phyloP scores from a whole-genome alignment of 2,113 vertebrate species.

The Hucho hucho region DNA sequence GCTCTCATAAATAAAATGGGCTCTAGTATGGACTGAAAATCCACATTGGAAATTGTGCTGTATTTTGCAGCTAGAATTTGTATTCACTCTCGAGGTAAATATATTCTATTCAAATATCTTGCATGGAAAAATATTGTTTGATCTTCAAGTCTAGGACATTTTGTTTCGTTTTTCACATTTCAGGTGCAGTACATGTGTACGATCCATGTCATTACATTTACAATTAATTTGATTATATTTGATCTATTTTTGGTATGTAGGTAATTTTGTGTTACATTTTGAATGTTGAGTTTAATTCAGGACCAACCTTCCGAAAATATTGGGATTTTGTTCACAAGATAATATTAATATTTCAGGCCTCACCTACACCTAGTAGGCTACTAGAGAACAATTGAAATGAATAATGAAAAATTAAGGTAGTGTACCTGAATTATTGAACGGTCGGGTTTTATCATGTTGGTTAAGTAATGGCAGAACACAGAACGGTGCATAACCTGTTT shows the following conservation, averaged over 20 bases:
- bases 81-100: not conserved
- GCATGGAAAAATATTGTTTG: slow-evolving; percentile 40
- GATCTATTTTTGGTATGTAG: too few relatives aligned
- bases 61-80: not conserved
- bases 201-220: slow-evolving; percentile 5
- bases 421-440: slow-evolving; percentile 40
- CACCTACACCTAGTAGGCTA: slow-evolving; percentile 23
- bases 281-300: not conserved
- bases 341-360: slow-evolving; percentile 31
- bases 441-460: slow-evolving; percentile 39
- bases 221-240: too few relatives aligned
- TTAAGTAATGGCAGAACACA: slow-evolving; percentile 46
- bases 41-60: too few relatives aligned
- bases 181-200: slow-evolving; percentile 9
- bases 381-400: slow-evolving; percentile 49
- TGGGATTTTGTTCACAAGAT: slow-evolving; percentile 27
- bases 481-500: slow-evolving; percentile 27
- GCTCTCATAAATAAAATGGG: not conserved
- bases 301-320: not conserved
- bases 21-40: too few relatives aligned
- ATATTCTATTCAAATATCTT: slow-evolving; percentile 13
- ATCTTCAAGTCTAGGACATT: slow-evolving; percentile 37
- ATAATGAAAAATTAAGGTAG: slow-evolving; percentile 52
- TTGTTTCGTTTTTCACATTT: not conserved
- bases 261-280: not conserved